Evolutionary conservation across 2,888 invertebrate genomes (phyloP).

Genomic region (Cosmorhoe ocellata): DNA sequence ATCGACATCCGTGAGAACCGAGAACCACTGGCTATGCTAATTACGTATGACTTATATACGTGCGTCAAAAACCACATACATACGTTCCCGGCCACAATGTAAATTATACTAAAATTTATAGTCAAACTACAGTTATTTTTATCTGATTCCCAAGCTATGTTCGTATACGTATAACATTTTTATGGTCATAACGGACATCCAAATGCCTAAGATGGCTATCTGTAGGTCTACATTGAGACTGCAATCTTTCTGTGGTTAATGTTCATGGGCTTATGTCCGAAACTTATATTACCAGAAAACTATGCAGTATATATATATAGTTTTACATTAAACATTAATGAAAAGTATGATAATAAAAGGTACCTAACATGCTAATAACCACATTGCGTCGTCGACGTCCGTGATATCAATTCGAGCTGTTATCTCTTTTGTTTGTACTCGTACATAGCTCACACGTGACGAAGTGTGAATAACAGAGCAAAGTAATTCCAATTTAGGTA

Average conservation of each 20-base stretch:
- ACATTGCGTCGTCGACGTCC: conserved; percentile 30
- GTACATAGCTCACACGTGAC: conserved; percentile 24
- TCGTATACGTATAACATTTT: conserved; percentile 1
- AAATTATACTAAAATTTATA: conserved; percentile 14
- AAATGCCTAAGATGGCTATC: conserved; percentile 5
- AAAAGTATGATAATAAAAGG: too few species aligned
- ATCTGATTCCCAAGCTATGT: conserved; percentile 11
- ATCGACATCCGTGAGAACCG: conserved; percentile 74
- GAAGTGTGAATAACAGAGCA: conserved; percentile 40
- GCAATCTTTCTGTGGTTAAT: background rate
- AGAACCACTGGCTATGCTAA: conserved; percentile 45
- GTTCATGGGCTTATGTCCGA: background rate
- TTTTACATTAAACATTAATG: too few species aligned
- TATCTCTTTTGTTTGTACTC: conserved; percentile 38
- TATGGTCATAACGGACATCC: conserved; percentile 4
- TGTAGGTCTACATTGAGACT: background rate
- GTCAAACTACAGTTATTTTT: conserved; percentile 20
- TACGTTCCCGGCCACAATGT: conserved; percentile 1
- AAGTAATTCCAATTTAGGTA: conserved; percentile 35
- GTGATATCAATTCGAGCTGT: conserved; percentile 41
- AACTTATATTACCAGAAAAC: background rate
- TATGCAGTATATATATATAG: background rate
- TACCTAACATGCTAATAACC: background rate
- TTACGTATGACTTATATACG: conserved; percentile 49
- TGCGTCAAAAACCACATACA: conserved; percentile 28